Conservation (phyloP, 2,797 vertebrate genomes). For the Luscinia luscinia region DNA sequence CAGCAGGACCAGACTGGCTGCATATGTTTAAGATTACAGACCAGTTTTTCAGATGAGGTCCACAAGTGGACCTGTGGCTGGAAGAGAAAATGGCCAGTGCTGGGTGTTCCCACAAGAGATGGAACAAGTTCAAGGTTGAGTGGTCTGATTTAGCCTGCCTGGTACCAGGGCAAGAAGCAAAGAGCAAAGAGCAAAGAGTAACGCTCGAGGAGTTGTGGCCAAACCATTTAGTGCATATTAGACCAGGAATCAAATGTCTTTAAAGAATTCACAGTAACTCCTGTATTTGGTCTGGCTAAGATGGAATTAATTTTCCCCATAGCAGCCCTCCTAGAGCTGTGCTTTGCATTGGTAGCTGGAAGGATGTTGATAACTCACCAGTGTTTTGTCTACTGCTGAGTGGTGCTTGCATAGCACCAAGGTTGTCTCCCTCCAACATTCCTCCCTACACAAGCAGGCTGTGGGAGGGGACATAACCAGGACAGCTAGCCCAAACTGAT, state of each 20-base stretch:
- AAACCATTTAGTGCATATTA: background rate
- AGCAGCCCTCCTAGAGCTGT: background rate
- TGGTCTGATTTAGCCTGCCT: background rate
- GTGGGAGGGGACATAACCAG: background rate
- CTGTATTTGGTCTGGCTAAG: background rate
- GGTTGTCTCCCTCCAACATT: background rate
- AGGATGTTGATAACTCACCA: background rate
- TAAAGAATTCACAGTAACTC: background rate
- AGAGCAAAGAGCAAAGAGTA: background rate
- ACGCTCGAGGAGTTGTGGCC: background rate
- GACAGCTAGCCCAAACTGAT: background rate
- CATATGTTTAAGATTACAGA: background rate
- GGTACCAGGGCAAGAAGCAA: background rate
- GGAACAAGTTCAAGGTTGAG: background rate
- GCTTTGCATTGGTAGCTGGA: background rate
- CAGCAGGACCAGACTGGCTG: background rate
- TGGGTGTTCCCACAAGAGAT: background rate
- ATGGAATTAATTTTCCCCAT: background rate
- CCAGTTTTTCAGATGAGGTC: background rate
- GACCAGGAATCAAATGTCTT: background rate
- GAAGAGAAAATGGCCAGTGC: background rate
- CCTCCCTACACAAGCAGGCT: too few species aligned
- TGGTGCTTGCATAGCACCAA: accelerated
- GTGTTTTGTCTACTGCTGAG: background rate
- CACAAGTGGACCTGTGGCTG: background rate